These are phyloP conservation scores for Trichomalopsis sarcophagae DNA, from an alignment of 1,140 invertebrate species.

Conservation along the genomic window DNA sequence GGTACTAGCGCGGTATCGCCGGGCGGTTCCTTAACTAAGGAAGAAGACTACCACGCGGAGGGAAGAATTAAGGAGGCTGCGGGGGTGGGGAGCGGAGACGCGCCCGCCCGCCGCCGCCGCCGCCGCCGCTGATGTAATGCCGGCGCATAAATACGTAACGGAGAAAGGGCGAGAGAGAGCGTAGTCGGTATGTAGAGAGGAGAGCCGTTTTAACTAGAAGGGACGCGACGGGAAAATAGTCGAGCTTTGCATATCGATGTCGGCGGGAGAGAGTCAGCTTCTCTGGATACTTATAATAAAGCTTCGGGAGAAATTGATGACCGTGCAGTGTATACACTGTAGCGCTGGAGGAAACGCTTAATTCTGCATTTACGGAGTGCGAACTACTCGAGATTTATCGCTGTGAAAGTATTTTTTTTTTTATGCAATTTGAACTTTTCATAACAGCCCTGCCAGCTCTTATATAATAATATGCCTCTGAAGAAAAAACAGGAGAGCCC, in stretches of 20 bases:
- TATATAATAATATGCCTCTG: background rate
- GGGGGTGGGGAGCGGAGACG: conserved; percentile 49
- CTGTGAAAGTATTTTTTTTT: too few species aligned
- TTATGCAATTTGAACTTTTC: conserved; percentile 1
- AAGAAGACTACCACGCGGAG: conserved; percentile 37
- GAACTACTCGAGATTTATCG: background rate
- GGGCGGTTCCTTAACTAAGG: conserved; percentile 48
- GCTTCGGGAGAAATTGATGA: background rate
- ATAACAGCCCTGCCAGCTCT: background rate
- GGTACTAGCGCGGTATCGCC: conserved; percentile 48
- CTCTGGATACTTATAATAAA: conserved; percentile 27
- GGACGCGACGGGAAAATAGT: conserved; percentile 1
- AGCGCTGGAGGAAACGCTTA: conserved; percentile 24
- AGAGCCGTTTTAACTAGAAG: conserved; percentile 1
- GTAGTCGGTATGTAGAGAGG: background rate
- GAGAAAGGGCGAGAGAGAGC: conserved; percentile 44
- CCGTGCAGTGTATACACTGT: background rate
- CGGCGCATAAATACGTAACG: conserved; percentile 54
- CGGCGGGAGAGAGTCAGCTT: background rate
- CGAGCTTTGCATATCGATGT: conserved; percentile 49
- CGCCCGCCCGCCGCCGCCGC: background rate
- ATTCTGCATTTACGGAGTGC: conserved; percentile 33
- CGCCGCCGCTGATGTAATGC: conserved; percentile 52
- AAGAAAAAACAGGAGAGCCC: background rate
- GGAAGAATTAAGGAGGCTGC: conserved; percentile 35